phyloP scores from a whole-genome alignment of 2,888 invertebrate genomes.

The Digitonthophagus gazella region DNA sequence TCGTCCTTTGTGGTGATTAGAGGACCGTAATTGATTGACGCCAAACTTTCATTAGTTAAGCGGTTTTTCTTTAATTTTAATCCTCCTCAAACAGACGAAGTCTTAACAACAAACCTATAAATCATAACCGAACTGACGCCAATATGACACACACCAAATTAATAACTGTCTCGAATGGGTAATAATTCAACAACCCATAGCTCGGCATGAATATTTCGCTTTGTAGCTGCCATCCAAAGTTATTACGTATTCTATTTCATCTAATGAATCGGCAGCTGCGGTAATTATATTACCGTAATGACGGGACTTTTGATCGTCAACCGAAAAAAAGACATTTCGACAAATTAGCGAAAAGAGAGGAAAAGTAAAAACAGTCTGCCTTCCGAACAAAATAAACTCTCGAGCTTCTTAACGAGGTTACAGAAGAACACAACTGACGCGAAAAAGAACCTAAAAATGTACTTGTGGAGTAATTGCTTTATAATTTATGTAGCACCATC shows the following conservation, averaged over 20 bases:
- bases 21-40: not conserved
- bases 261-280: not conserved
- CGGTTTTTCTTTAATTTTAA: no score
- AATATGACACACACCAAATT: not conserved
- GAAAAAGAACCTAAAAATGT: not conserved
- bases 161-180: not conserved
- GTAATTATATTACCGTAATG: not conserved
- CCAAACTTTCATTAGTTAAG: no score
- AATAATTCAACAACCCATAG: not conserved
- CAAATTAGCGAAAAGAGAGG: not conserved
- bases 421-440: not conserved
- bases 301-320: not conserved
- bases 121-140: not conserved
- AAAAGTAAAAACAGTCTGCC: not conserved
- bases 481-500: not conserved
- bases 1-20: not conserved
- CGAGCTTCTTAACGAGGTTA: not conserved
- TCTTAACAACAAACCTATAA: no score
- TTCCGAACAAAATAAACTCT: not conserved
- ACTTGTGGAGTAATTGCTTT: not conserved
- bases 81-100: no score
- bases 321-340: not conserved
- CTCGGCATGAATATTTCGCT: not conserved
- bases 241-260: not conserved
- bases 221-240: not conserved